These are phyloP conservation scores for Cylindroiulus punctatus DNA, from an alignment of 2,888 invertebrate genomes.

Conservation along the genomic window DNA sequence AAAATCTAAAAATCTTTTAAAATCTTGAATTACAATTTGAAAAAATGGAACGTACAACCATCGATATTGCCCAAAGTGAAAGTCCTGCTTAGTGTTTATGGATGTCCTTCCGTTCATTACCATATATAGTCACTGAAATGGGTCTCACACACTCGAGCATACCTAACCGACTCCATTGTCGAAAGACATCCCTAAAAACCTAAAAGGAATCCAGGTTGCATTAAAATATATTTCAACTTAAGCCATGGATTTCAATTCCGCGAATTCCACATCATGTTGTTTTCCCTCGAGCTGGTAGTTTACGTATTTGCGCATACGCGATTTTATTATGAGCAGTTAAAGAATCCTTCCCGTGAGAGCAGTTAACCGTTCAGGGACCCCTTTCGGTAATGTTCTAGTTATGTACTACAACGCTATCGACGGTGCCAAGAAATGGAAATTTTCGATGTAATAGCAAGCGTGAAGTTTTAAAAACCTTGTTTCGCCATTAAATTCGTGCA, in stretches of 20 bases:
- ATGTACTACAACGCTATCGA: constrained; percentile 11
- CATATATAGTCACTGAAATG: too few species aligned
- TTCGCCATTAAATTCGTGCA: constrained; percentile 13
- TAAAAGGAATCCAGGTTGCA: background rate
- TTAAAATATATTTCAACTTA: constrained; percentile 6
- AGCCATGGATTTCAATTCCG: background rate
- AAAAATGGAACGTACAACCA: too few species aligned
- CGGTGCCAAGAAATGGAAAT: constrained; percentile 28
- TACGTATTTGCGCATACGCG: background rate
- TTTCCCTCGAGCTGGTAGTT: background rate
- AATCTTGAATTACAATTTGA: too few species aligned
- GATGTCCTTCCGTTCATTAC: too few species aligned
- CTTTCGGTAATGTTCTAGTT: constrained; percentile 19
- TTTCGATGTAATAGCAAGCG: constrained; percentile 35
- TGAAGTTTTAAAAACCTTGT: constrained; percentile 16
- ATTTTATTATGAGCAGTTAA: constrained; percentile 9
- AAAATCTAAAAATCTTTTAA: too few species aligned
- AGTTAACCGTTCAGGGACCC: constrained; percentile 29
- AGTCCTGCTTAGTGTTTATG: too few species aligned
- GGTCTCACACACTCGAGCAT: background rate
- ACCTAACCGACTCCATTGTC: background rate
- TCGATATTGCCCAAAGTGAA: too few species aligned
- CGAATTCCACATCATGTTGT: background rate
- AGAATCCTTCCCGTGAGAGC: background rate
- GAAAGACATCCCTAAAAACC: background rate